phyloP scores from a whole-genome alignment of 2,113 vertebrate species.

The Trochalopteron elliotii region DNA sequence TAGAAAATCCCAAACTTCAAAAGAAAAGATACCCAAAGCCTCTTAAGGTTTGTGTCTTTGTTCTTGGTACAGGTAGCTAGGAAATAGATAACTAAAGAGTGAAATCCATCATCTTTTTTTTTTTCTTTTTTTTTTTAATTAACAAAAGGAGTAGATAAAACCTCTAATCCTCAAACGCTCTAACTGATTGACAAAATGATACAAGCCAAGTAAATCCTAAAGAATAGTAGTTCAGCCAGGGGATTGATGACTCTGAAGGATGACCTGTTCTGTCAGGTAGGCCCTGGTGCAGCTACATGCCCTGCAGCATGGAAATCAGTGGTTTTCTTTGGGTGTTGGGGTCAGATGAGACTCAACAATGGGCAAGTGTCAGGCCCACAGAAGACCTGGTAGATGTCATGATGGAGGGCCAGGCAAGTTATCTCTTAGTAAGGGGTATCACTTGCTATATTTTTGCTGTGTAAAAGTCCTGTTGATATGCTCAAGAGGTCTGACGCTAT shows the following conservation, averaged over 20 bases:
- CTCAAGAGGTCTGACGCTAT: neutral
- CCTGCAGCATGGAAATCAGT: neutral
- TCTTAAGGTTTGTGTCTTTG: neutral
- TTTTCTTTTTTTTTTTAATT: neutral
- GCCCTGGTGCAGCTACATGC: neutral
- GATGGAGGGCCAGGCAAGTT: neutral
- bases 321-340: neutral
- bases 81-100: neutral
- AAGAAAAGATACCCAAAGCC: neutral
- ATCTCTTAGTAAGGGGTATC: neutral
- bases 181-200: neutral
- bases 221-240: neutral
- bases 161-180: neutral
- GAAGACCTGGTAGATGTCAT: neutral
- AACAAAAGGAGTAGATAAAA: neutral
- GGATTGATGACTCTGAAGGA: neutral
- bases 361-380: neutral
- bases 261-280: neutral
- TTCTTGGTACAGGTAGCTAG: neutral
- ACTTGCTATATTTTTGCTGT: neutral
- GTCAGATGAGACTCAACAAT: neutral
- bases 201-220: neutral
- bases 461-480: fast-evolving
- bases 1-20: neutral
- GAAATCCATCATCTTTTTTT: neutral